These are phyloP conservation scores for Hypercompe scribonia DNA, from an alignment of 2,888 invertebrate genomes.

Conservation along the genomic window DNA sequence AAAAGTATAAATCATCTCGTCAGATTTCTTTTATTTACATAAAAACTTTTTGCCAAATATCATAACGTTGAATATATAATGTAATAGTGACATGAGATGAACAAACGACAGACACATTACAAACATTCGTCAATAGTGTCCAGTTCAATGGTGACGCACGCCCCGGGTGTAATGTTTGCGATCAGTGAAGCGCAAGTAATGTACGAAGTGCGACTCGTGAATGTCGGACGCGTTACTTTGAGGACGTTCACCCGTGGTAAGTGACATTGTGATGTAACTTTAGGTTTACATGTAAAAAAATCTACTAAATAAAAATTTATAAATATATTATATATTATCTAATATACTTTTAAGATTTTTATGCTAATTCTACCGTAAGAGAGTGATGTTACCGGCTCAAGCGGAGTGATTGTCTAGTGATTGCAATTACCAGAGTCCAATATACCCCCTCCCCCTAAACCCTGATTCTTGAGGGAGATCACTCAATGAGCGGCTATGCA, in stretches of 20 bases:
- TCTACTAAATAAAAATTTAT: too few relatives aligned
- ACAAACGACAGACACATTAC: not conserved
- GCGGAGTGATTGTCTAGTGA: too few relatives aligned
- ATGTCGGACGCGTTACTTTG: not conserved
- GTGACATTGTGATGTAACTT: not conserved
- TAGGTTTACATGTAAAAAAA: not conserved
- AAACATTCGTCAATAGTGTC: not conserved
- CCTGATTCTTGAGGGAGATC: too few relatives aligned
- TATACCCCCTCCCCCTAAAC: too few relatives aligned
- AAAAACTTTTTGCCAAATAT: not conserved
- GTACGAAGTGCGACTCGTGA: not conserved
- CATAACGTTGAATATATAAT: not conserved
- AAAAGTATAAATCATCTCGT: not conserved
- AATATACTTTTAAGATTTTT: not conserved
- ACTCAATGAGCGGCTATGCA: too few relatives aligned
- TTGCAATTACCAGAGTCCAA: too few relatives aligned
- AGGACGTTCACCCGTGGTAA: constrained; percentile 1
- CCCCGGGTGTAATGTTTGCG: not conserved
- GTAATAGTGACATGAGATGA: not conserved
- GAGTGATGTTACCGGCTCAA: too few relatives aligned
- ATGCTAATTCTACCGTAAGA: too few relatives aligned
- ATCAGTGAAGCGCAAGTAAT: not conserved
- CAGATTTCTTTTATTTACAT: not conserved
- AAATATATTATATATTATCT: too few relatives aligned
- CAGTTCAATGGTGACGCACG: not conserved